These are phyloP conservation scores for Calephelis perditalis DNA, from an alignment of 2,888 invertebrate genomes.

Conservation along the genomic window DNA sequence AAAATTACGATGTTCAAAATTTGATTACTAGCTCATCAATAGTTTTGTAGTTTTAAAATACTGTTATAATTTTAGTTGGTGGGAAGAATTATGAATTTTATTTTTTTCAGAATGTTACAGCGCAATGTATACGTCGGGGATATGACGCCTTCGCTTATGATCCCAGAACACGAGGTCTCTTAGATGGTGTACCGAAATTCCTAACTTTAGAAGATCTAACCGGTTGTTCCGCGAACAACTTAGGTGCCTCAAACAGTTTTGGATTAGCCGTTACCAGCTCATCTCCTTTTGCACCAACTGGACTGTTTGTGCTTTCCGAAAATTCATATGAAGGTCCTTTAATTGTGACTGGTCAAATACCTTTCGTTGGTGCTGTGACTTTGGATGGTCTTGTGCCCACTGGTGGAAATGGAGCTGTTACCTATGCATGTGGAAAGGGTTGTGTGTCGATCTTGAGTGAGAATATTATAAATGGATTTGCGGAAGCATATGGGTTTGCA, in stretches of 20 bases:
- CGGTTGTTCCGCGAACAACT: slow-evolving; percentile 18
- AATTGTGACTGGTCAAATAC: neutral
- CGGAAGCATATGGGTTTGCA: neutral
- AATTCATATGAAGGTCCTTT: slow-evolving; percentile 28
- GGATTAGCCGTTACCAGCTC: slow-evolving; percentile 31
- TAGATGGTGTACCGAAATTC: neutral
- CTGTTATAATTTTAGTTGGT: no score
- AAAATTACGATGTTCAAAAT: no score
- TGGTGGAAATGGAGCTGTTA: slow-evolving; percentile 14
- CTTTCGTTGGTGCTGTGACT: neutral
- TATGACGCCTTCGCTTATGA: neutral
- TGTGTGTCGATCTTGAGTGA: slow-evolving; percentile 16
- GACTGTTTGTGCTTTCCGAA: slow-evolving; percentile 39
- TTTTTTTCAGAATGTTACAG: neutral
- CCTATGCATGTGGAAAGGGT: slow-evolving; percentile 18
- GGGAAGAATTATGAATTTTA: no score
- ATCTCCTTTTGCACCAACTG: slow-evolving; percentile 39
- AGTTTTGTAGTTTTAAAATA: no score
- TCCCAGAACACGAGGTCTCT: neutral
- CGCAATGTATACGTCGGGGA: neutral
- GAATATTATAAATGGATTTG: slow-evolving; percentile 6
- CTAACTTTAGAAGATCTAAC: slow-evolving; percentile 12
- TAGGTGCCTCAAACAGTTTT: slow-evolving; percentile 29
- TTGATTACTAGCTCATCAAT: no score
- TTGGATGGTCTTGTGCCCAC: slow-evolving; percentile 7